A percentile compares a stretch with the other conserved stretches of the same genome.
Conservation (phyloP, 2,888 invertebrate genomes). For the Lasioglossum vierecki region DNA sequence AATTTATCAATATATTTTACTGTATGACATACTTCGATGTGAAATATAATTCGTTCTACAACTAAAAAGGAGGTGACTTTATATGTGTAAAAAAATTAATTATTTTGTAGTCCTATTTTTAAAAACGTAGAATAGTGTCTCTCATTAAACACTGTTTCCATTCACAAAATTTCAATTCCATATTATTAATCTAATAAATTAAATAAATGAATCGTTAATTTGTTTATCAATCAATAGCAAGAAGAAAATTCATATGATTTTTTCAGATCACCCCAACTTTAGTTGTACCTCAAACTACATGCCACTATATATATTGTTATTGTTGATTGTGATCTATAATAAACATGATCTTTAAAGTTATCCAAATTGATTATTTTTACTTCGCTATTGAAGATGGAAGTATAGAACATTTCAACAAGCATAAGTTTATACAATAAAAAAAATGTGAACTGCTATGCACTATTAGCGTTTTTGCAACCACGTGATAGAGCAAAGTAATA, state of each 20-base stretch:
- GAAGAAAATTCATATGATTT: background rate
- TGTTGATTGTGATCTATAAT: background rate
- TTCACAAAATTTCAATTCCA: background rate
- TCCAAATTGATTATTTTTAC: background rate
- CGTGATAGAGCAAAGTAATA: slow-evolving; percentile 10
- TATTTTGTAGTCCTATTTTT: background rate
- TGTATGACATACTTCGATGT: background rate
- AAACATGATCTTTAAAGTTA: background rate
- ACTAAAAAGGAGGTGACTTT: background rate
- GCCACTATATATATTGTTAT: background rate
- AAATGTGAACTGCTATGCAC: slow-evolving; percentile 15
- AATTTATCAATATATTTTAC: background rate
- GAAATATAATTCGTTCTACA: slow-evolving; percentile 6
- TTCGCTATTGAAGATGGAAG: slow-evolving; percentile 3
- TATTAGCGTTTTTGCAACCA: slow-evolving; percentile 8
- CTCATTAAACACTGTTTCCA: background rate
- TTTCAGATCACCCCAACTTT: background rate
- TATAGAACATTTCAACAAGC: slow-evolving; percentile 1
- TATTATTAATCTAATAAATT: background rate
- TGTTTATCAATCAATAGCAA: background rate
- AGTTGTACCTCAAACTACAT: slow-evolving; percentile 4
- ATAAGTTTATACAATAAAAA: slow-evolving; percentile 12
- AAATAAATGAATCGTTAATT: background rate
- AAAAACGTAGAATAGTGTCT: background rate
- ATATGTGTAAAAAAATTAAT: background rate